These are phyloP conservation scores for Acomys russatus DNA, from an alignment of 2,797 vertebrate species.

Conservation along the genomic window DNA sequence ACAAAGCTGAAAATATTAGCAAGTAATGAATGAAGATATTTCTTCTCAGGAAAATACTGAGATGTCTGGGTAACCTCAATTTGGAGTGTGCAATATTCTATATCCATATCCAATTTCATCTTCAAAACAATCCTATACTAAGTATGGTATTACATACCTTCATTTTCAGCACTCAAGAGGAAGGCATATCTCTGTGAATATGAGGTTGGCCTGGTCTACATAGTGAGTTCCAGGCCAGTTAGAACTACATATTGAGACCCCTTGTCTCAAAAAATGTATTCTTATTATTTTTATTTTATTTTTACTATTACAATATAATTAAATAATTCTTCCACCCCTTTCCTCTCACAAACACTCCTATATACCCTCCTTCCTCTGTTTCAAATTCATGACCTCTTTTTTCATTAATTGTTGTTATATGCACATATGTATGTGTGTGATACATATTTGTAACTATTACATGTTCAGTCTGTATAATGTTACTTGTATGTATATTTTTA, in stretches of 20 bases:
- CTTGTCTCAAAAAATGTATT: neutral
- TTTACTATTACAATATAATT: neutral
- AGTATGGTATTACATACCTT: neutral
- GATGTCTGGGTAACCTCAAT: neutral
- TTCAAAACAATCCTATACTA: neutral
- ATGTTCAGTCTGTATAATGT: neutral
- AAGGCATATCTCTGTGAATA: neutral
- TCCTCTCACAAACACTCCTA: neutral
- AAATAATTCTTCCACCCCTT: neutral
- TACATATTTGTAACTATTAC: neutral
- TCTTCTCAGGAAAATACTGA: neutral
- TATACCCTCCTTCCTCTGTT: neutral
- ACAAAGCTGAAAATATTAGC: constrained; percentile 33
- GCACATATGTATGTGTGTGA: neutral
- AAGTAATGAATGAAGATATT: constrained; percentile 34
- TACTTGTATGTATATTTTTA: neutral
- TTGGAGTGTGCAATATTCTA: neutral
- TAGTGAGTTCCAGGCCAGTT: neutral
- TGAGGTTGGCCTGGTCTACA: neutral
- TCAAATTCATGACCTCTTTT: neutral
- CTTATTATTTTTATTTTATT: neutral
- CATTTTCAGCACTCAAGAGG: neutral
- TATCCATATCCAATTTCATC: neutral
- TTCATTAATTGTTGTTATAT: neutral
- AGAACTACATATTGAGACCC: neutral